Evolutionary conservation across 2,888 invertebrate genomes (phyloP).

Genomic region (Pseudanteris insignis): DNA sequence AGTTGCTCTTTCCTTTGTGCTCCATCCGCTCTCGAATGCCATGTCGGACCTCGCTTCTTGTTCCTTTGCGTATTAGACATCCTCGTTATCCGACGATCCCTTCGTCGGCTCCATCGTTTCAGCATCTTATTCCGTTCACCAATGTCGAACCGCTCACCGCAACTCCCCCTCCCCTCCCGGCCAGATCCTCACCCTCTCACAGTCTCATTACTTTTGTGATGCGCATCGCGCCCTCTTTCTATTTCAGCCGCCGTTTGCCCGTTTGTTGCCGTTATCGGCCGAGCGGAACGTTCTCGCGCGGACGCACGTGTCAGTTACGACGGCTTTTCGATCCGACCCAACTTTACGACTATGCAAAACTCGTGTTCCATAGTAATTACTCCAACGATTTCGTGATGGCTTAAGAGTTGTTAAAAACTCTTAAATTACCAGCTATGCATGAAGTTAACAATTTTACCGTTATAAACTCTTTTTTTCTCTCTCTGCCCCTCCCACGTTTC

Average conservation of each 20-base stretch:
- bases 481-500: too few relatives aligned
- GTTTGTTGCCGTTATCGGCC: too few relatives aligned
- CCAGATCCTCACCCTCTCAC: too few relatives aligned
- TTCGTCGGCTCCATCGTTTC: slow-evolving; percentile 3
- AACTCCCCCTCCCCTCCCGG: too few relatives aligned
- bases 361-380: slow-evolving; percentile 18
- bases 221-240: background rate
- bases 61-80: slow-evolving; percentile 18
- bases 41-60: slow-evolving; percentile 9
- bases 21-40: slow-evolving; percentile 15
- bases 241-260: too few relatives aligned
- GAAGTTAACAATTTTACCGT: too few relatives aligned
- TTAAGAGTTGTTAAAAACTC: slow-evolving; percentile 1
- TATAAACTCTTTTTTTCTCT: too few relatives aligned
- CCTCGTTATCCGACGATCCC: slow-evolving; percentile 2
- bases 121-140: slow-evolving; percentile 9
- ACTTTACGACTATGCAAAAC: slow-evolving; percentile 19
- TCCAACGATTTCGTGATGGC: slow-evolving; percentile 5
- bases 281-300: too few relatives aligned
- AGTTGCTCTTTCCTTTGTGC: slow-evolving; percentile 25
- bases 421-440: too few relatives aligned
- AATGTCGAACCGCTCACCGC: background rate
- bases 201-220: slow-evolving; percentile 16
- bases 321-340: slow-evolving; percentile 1
- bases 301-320: slow-evolving; percentile 5